Conservation (phyloP, 1,140 invertebrate species). For the Eupristina koningsbergeri region DNA sequence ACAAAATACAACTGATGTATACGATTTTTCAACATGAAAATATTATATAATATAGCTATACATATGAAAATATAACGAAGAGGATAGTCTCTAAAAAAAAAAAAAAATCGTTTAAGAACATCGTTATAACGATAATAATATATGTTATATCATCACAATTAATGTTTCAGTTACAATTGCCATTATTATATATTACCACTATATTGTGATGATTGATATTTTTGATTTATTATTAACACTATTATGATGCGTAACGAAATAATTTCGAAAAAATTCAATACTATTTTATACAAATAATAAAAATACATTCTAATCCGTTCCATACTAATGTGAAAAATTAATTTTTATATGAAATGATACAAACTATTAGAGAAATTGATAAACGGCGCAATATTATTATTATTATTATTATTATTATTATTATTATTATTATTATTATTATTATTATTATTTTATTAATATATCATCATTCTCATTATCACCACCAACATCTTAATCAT, state of each 20-base stretch:
- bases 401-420: constrained; percentile 46
- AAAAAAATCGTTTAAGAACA: constrained; percentile 66
- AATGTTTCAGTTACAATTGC: constrained; percentile 60
- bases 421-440: constrained; percentile 50
- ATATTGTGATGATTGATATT: constrained; percentile 53
- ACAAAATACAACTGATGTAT: constrained; percentile 72
- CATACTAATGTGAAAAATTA: constrained; percentile 49
- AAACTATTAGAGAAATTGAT: constrained; percentile 47
- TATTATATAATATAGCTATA: constrained; percentile 73
- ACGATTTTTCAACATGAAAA: constrained; percentile 74
- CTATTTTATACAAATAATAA: constrained; percentile 49
- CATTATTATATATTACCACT: constrained; percentile 53
- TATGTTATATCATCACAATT: constrained; percentile 64
- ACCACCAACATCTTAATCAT: constrained; percentile 44
- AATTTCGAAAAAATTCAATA: constrained; percentile 47
- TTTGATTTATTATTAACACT: constrained; percentile 50
- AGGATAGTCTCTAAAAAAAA: constrained; percentile 67
- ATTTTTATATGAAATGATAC: constrained; percentile 48
- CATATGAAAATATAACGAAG: constrained; percentile 67
- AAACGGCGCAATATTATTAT: constrained; percentile 55
- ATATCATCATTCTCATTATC: constrained; percentile 51
- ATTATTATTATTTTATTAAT: constrained; percentile 52
- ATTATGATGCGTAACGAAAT: constrained; percentile 44
- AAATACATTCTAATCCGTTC: constrained; percentile 50
- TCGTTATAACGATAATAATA: constrained; percentile 68